Base-by-base conservation (phyloP, 2,113 vertebrate genomes). In the Climacteris rufus region DNA sequence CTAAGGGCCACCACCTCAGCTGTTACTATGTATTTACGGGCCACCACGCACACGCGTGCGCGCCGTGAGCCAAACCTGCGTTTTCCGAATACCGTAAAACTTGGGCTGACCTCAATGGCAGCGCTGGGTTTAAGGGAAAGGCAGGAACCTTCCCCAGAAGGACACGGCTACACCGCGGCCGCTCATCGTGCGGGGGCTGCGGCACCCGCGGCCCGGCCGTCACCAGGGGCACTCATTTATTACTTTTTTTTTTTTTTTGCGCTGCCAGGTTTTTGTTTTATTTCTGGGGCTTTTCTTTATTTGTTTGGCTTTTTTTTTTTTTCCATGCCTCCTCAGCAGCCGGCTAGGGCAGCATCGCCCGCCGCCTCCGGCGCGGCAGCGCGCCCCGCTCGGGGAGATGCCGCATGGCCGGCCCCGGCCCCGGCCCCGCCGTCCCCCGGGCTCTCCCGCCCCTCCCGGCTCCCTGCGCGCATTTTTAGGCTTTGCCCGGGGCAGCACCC, bases 351-450 rank as follows among this genome's bases (percentile, higher is more conserved):
- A 78, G 70, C 93, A 85, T 52, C 77, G 22, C 18, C 45, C 4
- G 19, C 31, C 65, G 54, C 74, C 74, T 17, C 40, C 42, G 49
- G 50, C 50, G 44, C n/a, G 27, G 64, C 85, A 42, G 57, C 45
- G 37, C 64, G 30, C 57, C 40, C n/a, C 49, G 21, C 59, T 39
- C 87, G 33, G 44, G n/a, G 28, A 64, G 86, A 76, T 77, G 63
- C 89, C 86, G 83, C 86, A 94, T 94, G 92, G 86, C 42, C 37
- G 28, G 49, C 54, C 24, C 80, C 37, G 28, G 49, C 54, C 24
- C 80, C 33, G 18, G 5, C 6, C 61, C 23, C 47, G 0, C 16
- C 16, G 10, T 13, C 25, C 37, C 35, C 50, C 42, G 37, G 18
- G 56, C 54, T 30, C 13, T 56, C 33, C 22, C 52, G n/a, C 59